Evolutionary conservation across 2,113 vertebrate species (phyloP).

Genomic region (Phycodurus eques): DNA sequence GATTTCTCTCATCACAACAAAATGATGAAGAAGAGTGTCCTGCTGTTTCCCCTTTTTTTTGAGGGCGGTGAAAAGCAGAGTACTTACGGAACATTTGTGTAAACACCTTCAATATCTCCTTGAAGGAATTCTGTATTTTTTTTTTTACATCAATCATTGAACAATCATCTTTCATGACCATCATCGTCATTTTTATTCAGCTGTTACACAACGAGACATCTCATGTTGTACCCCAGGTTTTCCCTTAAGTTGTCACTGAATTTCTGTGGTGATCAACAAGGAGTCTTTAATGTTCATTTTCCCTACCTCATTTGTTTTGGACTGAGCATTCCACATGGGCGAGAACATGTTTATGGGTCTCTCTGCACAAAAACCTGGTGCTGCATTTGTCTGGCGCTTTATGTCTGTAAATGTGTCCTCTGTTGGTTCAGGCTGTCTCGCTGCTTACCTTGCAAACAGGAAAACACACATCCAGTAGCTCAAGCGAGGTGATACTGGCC

Average conservation of each 20-base stretch:
- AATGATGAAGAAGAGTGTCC: constrained; percentile 42
- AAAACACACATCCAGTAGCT: constrained; percentile 36
- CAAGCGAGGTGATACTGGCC: constrained; percentile 18
- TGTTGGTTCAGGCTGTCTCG: constrained; percentile 29
- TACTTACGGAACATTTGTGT: constrained; percentile 6
- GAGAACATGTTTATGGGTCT: constrained; percentile 49
- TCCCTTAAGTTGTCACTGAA: constrained; percentile 25
- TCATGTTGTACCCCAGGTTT: not conserved
- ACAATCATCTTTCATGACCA: constrained; percentile 16
- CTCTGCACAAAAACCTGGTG: constrained; percentile 42
- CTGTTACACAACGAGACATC: not conserved
- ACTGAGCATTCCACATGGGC: constrained; percentile 29
- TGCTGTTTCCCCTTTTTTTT: constrained; percentile 36
- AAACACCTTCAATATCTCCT: constrained; percentile 10
- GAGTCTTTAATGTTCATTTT: constrained; percentile 23
- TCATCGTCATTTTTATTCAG: not conserved
- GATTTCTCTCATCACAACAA: constrained; percentile 14
- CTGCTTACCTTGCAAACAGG: constrained; percentile 54
- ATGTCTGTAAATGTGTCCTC: constrained; percentile 39
- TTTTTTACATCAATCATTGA: constrained; percentile 4
- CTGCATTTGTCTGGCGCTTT: constrained; percentile 33
- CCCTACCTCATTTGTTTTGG: constrained; percentile 59
- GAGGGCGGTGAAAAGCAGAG: not conserved
- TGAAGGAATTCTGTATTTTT: not conserved
- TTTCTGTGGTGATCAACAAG: constrained; percentile 12